Base-by-base conservation (phyloP, 2,113 vertebrate genomes). In the Aleadryas rufinucha region DNA sequence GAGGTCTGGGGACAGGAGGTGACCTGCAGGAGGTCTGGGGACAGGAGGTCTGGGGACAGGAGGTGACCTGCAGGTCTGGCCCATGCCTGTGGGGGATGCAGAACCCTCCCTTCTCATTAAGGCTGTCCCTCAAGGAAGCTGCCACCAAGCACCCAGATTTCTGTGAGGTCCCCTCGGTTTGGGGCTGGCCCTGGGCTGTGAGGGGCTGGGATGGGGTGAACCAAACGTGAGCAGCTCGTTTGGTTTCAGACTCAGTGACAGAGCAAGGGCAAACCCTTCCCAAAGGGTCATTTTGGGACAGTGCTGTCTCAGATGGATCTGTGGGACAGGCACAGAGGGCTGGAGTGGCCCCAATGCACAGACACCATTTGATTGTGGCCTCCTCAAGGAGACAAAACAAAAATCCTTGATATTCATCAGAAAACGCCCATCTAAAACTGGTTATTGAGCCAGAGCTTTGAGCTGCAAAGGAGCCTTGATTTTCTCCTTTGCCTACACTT, bases 111-210 rank as follows among this genome's bases (percentile, higher is more conserved):
- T 50, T 64, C 33, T 53, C 30, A 2, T 37, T 33, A 11, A 27
- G 7, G 1, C 6, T 3, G 3, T 21, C 41, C 64, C 47, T 77
- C 12, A 45, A 20, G 5, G 57, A 45, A 76, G 35, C 10, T 68
- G 33, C 39, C 53, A 26, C 21, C 13, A 7, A 42, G 17, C 33
- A 41, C 22, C 7, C 4, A 9, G n/a, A 13, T 23, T 49, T 60
- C 41, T 70, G 27, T 6, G 63, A 28, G 60, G 9, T 22, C 17
- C 42, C 13, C 27, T 9, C 0, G 1, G 10, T 26, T 2, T 33
- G 49, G 70, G 71, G 61, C 52, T 49, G 52, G 42, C n/a, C 28
- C 59, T 56, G 50, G 50, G 50, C 50, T 57, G 13, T 20, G 35
- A 0, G 19, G 18, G 18, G 12, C 3, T 49, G 22, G 3, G 1